Evolutionary conservation across 2,113 vertebrate genomes (phyloP).

Genomic region (Pavo muticus): DNA sequence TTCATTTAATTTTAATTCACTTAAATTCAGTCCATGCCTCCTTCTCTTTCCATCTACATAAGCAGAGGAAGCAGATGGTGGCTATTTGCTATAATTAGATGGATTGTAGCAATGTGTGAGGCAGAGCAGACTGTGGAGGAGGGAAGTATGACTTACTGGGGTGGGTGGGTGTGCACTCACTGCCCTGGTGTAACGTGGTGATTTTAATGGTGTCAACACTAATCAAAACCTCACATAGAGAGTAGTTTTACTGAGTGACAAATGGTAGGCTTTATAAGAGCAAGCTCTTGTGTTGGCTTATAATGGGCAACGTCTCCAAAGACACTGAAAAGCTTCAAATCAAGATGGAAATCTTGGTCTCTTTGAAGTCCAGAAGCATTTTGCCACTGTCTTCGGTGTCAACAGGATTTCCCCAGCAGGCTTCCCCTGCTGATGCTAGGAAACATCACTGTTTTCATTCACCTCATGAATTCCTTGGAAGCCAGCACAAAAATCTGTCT

Average conservation of each 20-base stretch:
- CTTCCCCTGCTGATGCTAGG: neutral
- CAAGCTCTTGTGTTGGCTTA: neutral
- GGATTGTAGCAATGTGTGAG: neutral
- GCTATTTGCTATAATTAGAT: slow-evolving; percentile 10
- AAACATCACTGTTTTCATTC: neutral
- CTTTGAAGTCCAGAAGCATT: neutral
- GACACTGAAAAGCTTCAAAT: neutral
- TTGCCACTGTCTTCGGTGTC: neutral
- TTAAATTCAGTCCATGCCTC: neutral
- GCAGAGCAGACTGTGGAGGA: neutral
- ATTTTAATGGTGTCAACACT: neutral
- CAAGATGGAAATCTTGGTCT: neutral
- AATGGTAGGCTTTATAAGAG: neutral
- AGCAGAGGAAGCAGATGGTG: slow-evolving; percentile 18
- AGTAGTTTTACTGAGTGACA: neutral
- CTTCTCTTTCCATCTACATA: neutral
- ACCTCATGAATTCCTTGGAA: neutral
- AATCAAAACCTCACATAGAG: neutral
- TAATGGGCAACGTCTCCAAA: neutral
- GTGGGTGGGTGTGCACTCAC: neutral
- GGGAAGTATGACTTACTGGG: neutral
- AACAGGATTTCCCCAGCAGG: neutral
- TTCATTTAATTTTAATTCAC: slow-evolving; percentile 20
- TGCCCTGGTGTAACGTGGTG: neutral
- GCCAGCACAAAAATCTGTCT: neutral